phyloP scores from a whole-genome alignment of 2,797 vertebrate genomes.

The Melanotaenia parkinsoni region DNA sequence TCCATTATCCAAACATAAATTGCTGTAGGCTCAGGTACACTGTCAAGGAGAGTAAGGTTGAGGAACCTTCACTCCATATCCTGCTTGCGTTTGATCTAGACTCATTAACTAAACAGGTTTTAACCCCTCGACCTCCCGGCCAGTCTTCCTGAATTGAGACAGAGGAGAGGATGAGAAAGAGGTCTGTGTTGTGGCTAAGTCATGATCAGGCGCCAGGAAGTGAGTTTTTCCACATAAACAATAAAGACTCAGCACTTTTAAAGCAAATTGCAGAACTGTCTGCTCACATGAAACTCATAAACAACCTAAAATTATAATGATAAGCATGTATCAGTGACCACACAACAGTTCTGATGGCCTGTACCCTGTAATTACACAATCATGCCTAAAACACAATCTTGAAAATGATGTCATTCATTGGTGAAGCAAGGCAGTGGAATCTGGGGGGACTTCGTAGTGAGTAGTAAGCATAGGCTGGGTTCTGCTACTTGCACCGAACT shows the following conservation, averaged over 20 bases:
- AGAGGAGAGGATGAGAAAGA: slow-evolving; percentile 40
- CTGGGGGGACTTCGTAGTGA: background rate
- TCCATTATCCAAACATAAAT: background rate
- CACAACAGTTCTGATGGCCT: background rate
- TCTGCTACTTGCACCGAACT: background rate
- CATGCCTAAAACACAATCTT: background rate
- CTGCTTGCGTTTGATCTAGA: slow-evolving; percentile 17
- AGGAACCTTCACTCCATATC: background rate
- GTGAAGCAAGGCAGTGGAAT: background rate
- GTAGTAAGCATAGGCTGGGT: background rate
- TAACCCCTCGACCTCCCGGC: slow-evolving; percentile 36
- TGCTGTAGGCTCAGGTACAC: background rate
- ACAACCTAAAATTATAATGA: slow-evolving; percentile 27
- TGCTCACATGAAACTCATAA: slow-evolving; percentile 33
- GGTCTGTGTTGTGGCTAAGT: slow-evolving; percentile 66
- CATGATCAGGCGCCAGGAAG: slow-evolving; percentile 73
- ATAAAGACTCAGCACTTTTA: slow-evolving; percentile 57
- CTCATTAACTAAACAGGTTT: slow-evolving; percentile 40
- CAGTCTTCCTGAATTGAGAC: slow-evolving; percentile 43
- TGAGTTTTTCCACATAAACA: slow-evolving; percentile 63
- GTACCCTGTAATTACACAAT: slow-evolving; percentile 8
- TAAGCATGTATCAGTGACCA: slow-evolving; percentile 4
- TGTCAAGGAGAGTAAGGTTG: background rate
- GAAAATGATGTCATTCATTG: background rate
- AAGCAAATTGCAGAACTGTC: slow-evolving; percentile 33